Base-by-base conservation (phyloP, 2,888 invertebrate species). In the Scaptomyza polygonia region DNA sequence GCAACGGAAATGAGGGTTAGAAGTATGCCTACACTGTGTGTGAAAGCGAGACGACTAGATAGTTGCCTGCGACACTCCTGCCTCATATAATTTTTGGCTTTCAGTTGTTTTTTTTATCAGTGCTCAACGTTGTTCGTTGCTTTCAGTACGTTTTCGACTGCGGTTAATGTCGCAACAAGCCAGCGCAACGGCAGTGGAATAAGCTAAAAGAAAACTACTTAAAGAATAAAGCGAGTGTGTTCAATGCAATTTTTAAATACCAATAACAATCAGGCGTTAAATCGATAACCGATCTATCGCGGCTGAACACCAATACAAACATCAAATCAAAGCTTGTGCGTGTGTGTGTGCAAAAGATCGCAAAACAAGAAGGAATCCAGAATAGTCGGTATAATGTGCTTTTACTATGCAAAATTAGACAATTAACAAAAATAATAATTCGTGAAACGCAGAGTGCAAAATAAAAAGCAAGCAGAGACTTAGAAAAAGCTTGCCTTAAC, bases 1-100 rank as follows among this genome's bases (percentile, higher is more conserved):
- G 42, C 71, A 75, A 67, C 86, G 86, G 83, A 79, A 85, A 77
- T 67, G 79, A 76, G 89, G 89, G 88, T 87, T 81, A 75, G 79
- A 78, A 65, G 36, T 5, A 29, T 18, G 7, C 36, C 8, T 18
- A 7, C 56, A 29, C 12, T 32, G 45, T 39, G 51, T 5, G 83
- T 18, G 49, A 44, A 42, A 85, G 65, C 43, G 79, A 69, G 83
- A 81, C 40, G n/a, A 59, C 76, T 48, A 59, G 49, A 8, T 51
- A 1, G 54, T 57, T 51, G 40, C 5, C 18, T 68, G 57, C 42
- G 11, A 25, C 36, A 34, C 51, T 57, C 44, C 32, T 59, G 49
- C 49, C 34, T 25, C 36, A 25, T 27, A 36, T 5, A 14, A 14
- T 16, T 34, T 49, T 14, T 6, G 32, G 32, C 48, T 21, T 32